Base-by-base conservation (phyloP, 2,113 vertebrate species). In the Nerophis ophidion region DNA sequence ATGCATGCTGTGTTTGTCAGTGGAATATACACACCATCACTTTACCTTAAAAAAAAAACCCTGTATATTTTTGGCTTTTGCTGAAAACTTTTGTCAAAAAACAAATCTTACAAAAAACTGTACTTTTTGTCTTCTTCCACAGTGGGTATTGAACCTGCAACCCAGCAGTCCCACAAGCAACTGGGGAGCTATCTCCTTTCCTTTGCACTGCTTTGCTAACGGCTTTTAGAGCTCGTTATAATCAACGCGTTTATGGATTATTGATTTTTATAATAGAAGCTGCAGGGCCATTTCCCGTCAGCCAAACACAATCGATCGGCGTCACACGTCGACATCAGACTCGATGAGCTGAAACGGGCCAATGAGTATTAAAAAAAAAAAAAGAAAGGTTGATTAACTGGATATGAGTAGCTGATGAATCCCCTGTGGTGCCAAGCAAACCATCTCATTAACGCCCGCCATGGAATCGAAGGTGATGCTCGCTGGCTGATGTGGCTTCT, bases 391-490 rank as follows among this genome's bases (percentile, higher is more conserved):
- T 65, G 70, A 71, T 74, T 56, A 58, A 67, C 48, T 44, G 47
- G 58, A 46, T 65, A 61, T 82, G 79, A 79, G 65, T 33, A 4
- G 11, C 36, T 7, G 56, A 61, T 70, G 44, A 79, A 56, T 56
- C 71, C 69, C 57, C 76, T 70, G 42, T 2, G 57, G 50, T 66
- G 63, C 40, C 47, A 71, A 72, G 65, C 53, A 11, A 59, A 62
- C 61, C 66, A 26, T 72, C 65, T 82, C 69, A 71, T 82, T 81
- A 78, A 6, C 0, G 35, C 62, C 71, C 26, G 2, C 26, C 38
- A 53, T 81, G 68, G 70, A 80, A 79, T 84, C 48, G 34, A 83
- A 83, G 51, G 49, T 38, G 74, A 74, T 60, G 48, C 76, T 71
- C 26, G 1, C 49, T 49, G 45, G 61, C 33, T 46, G 15, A 46